Base-by-base conservation (phyloP, 2,113 vertebrate genomes). In the Callipepla californica region DNA sequence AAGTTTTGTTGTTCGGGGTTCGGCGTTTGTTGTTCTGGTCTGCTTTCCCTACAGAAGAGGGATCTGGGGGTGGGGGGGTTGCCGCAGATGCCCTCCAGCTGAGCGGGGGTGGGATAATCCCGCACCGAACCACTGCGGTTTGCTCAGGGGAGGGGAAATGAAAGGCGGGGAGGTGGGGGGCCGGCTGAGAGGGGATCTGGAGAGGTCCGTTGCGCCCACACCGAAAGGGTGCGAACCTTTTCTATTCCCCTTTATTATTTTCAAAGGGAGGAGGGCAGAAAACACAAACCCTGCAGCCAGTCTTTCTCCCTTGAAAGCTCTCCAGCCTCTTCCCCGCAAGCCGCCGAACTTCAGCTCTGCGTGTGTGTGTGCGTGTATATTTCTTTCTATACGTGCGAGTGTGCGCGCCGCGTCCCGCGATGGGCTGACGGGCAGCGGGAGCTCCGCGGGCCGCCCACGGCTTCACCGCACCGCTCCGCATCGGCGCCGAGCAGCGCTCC, bases 61-160 rank as follows among this genome's bases (percentile, higher is more conserved):
- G 20, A 8, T n/a, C 40, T 42, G 51, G 13, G 7, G 81, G 75
- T 45, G 51, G 13, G 7, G 81, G 75, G 40, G 25, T 65, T 34
- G 70, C 26, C 3, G 85, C 80, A 76, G 87, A 83, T 87, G 77
- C 62, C 69, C 55, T 69, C 76, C 85, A 51, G 85, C 76, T 40
- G 67, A 79, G 83, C 55, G 12, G 16, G 28, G 69, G 72, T 53
- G 51, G 51, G 51, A 53, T 28, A 93, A 97, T 61, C 94, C 98
- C 96, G 87, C 96, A 95, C 93, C 97, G 93, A 97, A 97, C 97
- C 95, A 97, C 97, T 97, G 96, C 96, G 95, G 96, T 94, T 97
- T 93, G 96, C 93, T 89, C 74, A 92, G 93, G 97, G 62, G 62
- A 85, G 48, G 67, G 73, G 79, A 92, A 42, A 42, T 75, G 94